Percentiles rank a stretch among this genome's conserved stretches.
phyloP scores from a whole-genome alignment of 2,888 invertebrate species.

The Kryphioiulus occultus region DNA sequence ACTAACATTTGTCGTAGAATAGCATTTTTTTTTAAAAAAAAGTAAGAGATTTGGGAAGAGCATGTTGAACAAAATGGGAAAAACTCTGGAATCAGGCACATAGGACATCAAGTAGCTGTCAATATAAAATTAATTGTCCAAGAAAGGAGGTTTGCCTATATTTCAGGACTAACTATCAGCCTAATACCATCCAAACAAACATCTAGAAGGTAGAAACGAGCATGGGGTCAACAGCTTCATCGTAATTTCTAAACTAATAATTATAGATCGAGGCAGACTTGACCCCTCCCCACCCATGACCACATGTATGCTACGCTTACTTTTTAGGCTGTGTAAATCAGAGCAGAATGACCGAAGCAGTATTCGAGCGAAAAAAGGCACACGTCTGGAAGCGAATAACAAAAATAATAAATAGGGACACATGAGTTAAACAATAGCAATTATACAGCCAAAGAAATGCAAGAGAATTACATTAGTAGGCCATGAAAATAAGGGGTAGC shows the following conservation, averaged over 20 bases:
- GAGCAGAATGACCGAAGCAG: conserved; percentile 43
- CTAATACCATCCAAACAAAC: conserved; percentile 3
- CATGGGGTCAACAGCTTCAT: conserved; percentile 6
- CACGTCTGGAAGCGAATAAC: neutral
- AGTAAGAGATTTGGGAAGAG: too few species aligned
- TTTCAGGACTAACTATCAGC: neutral
- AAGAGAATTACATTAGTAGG: neutral
- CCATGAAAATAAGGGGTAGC: conserved; percentile 23
- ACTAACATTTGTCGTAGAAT: too few species aligned
- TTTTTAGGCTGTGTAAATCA: conserved; percentile 42
- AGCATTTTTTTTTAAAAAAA: too few species aligned
- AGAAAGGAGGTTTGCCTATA: conserved; percentile 3
- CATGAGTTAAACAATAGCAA: neutral
- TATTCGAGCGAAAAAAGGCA: neutral
- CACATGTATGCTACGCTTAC: conserved; percentile 18
- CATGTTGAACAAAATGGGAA: too few species aligned
- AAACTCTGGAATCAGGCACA: too few species aligned
- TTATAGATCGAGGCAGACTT: neutral
- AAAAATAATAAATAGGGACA: conserved; percentile 13
- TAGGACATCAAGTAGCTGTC: too few species aligned
- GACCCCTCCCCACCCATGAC: conserved; percentile 12
- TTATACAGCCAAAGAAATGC: neutral
- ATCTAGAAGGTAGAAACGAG: neutral
- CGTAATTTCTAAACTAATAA: neutral
- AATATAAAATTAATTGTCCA: neutral